phyloP scores from a whole-genome alignment of 2,113 vertebrate species.

The Cephalopholis sonnerati region DNA sequence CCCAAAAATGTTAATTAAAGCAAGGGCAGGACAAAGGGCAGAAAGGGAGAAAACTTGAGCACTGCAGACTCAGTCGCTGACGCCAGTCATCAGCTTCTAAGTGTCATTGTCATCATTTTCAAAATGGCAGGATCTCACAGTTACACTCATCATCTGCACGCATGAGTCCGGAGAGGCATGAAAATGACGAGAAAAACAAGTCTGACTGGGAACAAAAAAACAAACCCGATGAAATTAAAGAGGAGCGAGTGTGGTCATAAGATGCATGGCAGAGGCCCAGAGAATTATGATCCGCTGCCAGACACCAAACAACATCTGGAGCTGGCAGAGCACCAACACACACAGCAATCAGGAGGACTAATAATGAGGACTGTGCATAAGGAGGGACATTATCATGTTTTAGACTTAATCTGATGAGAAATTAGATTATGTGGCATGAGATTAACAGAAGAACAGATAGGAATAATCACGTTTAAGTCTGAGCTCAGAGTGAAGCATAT shows the following conservation, averaged over 20 bases:
- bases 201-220: slow-evolving; percentile 7
- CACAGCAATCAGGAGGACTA: slow-evolving; percentile 3
- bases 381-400: neutral
- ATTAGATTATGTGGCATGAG: neutral
- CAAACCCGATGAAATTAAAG: slow-evolving; percentile 27
- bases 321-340: slow-evolving; percentile 34
- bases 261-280: slow-evolving; percentile 34
- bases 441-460: neutral
- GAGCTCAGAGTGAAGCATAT: neutral
- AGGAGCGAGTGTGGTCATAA: slow-evolving; percentile 11
- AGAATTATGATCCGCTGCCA: slow-evolving; percentile 27
- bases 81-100: neutral
- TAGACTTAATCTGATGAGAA: neutral
- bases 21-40: neutral
- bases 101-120: slow-evolving; percentile 30
- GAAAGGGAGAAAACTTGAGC: neutral
- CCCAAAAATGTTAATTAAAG: neutral
- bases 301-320: slow-evolving; percentile 51
- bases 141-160: slow-evolving; percentile 23
- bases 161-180: slow-evolving; percentile 12
- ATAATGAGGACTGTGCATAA: neutral
- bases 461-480: neutral
- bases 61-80: slow-evolving; percentile 10
- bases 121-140: slow-evolving; percentile 47
- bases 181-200: slow-evolving; percentile 20